Base-by-base conservation (phyloP, 1,140 invertebrate genomes). In the Ctenoplectra terminalis region DNA sequence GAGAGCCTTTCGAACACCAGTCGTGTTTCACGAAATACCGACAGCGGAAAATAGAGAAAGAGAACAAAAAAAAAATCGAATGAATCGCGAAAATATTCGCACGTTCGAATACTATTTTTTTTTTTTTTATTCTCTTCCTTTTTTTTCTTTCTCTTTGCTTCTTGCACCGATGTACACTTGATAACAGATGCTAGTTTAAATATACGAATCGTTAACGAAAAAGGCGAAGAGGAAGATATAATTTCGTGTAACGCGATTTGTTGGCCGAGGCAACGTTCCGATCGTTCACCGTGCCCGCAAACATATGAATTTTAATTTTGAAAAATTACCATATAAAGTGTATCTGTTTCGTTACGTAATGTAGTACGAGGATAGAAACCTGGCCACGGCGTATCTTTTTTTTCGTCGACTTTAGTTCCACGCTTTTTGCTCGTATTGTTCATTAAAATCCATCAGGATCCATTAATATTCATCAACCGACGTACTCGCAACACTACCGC, bases 321-420 rank as follows among this genome's bases (percentile, higher is more conserved):
- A 23, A 7, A 54, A 64, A 85, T 85, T 85, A 84, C 31, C 75
- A 71, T 75, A 74, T 46, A 80, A 75, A 83, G 48, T 61, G 43
- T 58, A 20, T 48, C 48, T 20, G 37, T 67, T 50, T 11, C 46
- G 29, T 52, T 52, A 37, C 52, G 50, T 50, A 71, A 77, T 52
- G 43, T 34, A 26, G 40, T 5, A 48, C 29, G 17, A 6, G 29
- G 58, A 43, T 29, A 43, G 29, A 4, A 52, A n/a, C 20, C 5
- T n/a, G n/a, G 9, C n/a, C 2, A 6, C 15, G 50, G 13, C 29
- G 37, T 77, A 71, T 71, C 34, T 31, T 85, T 31, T 85, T 67
- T 81, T 76, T 79, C 67, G 37, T 3, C 37, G n/a, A 37, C 40
- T 63, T 69, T 50, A 52, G 54, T 37, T 69, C 34, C 56, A 43